Conservation (phyloP, 30 jellyfish, hydroid and myxozoan genomes). For the Catostylus mosaicus region DNA sequence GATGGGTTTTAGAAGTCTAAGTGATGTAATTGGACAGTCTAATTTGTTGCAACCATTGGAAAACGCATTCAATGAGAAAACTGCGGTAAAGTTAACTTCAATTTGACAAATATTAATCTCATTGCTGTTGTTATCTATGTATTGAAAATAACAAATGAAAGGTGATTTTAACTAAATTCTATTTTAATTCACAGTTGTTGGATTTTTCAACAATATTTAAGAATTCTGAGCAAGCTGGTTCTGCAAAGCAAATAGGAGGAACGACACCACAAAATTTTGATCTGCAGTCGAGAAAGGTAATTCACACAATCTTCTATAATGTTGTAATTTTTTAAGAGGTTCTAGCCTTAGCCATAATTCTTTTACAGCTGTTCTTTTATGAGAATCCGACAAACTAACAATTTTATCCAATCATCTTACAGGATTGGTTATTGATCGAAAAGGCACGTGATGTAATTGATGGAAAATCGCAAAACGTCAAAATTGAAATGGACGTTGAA, state of each 20-base stretch:
- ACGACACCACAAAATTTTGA: conserved; percentile 50
- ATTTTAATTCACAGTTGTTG: conserved; percentile 28
- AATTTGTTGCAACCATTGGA: conserved; percentile 60
- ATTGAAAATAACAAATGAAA: neutral
- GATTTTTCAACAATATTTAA: conserved; percentile 35
- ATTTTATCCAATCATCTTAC: neutral
- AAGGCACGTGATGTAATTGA: conserved; percentile 62
- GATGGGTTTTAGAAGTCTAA: conserved; percentile 51
- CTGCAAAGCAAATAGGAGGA: conserved; percentile 68
- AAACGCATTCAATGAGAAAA: conserved; percentile 64
- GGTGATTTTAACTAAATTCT: neutral
- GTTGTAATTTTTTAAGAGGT: no score
- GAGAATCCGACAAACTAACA: neutral
- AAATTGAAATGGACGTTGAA: conserved; percentile 72
- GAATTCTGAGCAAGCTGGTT: conserved; percentile 30
- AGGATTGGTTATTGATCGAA: conserved; percentile 66
- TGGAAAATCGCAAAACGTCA: conserved; percentile 53
- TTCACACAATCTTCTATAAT: neutral
- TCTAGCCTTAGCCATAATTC: no score
- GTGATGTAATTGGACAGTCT: conserved; percentile 79
- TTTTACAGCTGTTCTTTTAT: no score
- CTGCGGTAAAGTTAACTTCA: conserved; percentile 38
- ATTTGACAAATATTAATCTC: neutral
- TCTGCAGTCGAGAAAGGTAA: conserved; percentile 55
- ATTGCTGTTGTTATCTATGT: neutral